These are phyloP conservation scores for Stenodema calcarata DNA, from an alignment of 2,888 invertebrate species.

Conservation along the genomic window DNA sequence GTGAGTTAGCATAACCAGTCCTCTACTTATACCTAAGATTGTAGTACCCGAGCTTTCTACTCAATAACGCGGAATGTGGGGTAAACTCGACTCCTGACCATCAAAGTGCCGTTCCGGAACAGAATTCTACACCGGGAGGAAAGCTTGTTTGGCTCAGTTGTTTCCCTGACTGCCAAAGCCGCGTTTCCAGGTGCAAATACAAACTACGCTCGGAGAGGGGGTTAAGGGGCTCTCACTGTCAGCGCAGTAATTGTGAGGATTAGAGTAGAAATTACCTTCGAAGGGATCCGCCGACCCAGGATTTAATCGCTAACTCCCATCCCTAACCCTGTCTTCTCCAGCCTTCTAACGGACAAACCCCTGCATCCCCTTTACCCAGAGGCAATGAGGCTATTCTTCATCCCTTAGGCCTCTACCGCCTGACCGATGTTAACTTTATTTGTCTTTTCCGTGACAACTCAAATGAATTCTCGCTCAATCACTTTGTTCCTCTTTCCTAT, in stretches of 20 bases:
- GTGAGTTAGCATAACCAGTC: no score
- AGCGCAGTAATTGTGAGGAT: conserved; percentile 26
- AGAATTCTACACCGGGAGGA: background rate
- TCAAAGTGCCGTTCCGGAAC: background rate
- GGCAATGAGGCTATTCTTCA: background rate
- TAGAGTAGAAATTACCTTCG: conserved; percentile 29
- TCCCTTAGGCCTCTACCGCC: background rate
- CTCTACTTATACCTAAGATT: no score
- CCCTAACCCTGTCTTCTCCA: background rate
- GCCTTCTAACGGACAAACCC: background rate
- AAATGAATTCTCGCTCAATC: conserved; percentile 14
- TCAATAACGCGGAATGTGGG: no score
- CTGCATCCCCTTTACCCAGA: background rate
- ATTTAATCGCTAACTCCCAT: conserved; percentile 16
- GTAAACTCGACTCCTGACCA: background rate
- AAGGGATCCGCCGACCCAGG: conserved; percentile 9
- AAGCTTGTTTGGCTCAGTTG: conserved; percentile 18
- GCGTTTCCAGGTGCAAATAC: conserved; percentile 15
- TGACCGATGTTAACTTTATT: background rate
- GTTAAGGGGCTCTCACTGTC: background rate
- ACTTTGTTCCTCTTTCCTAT: background rate
- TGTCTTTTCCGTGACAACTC: background rate
- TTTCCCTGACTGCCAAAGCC: background rate
- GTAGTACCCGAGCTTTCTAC: no score
- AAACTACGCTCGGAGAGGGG: background rate